Evolutionary conservation across 2,797 vertebrate species (phyloP), one percentile per base, ranked within the genome.

Genomic region (Hydrolagus colliei): DNA sequence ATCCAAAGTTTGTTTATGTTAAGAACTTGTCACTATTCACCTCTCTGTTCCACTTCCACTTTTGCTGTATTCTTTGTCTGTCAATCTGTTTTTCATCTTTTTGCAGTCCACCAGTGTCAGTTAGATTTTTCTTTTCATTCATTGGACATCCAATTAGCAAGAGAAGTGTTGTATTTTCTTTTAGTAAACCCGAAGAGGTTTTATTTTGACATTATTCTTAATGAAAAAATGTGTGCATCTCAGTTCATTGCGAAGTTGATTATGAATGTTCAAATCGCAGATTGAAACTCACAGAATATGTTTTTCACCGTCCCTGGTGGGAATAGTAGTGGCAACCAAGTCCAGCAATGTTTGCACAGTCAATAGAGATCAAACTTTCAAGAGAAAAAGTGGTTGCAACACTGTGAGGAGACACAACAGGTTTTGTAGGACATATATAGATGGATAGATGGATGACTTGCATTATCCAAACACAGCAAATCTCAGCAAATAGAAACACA

Each of bases 321-420:
- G 67, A 35, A 84, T 84, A n/a, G 79, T 67, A 84, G 71, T 52
- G 65, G 22, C 32, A 65, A 84, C 65, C 79, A 71, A 84, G 41
- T 84, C 18, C 68, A 71, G 8, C 79, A 68, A 4, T 41, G 65
- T 68, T 82, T 82, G 65, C 68, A 68, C 32, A 71, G 79, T 84
- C 79, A 84, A 84, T 65, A 71, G 65, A 65, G 79, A 84, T 84
- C 68, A 84, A 67, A 41, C 68, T 84, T 68, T 63, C 79, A 84
- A 35, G 22, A 32, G 13, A 71, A 84, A 52, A 84, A 84, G 63
- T 71, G 65, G 79, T 67, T 84, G 79, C 63, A 71, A 32, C 11
- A 84, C 32, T 71, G 6, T 82, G 63, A 68, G 79, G 32, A 41
- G 16, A 68, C 61, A 80, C 59, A 80, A 62, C 59, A 80, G n/a